A percentile compares a stretch with the other conserved stretches of the same genome.
Conservation (phyloP, 2,797 vertebrate genomes). For the Centropyge bicolor region DNA sequence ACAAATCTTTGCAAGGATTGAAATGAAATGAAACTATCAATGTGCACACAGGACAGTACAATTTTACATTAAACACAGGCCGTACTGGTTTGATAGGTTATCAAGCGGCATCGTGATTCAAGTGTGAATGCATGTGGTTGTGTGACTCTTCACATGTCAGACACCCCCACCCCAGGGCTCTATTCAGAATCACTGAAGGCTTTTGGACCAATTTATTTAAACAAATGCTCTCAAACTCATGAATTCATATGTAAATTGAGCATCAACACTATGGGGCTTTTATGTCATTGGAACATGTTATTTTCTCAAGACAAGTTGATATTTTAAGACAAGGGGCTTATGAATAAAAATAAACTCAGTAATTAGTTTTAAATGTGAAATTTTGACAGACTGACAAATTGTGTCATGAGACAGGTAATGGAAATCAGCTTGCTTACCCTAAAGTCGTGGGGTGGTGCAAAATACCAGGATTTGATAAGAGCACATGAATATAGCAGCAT, state of each 20-base stretch:
- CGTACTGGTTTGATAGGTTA: constrained; percentile 27
- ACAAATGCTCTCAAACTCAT: constrained; percentile 66
- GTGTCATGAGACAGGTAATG: constrained; percentile 53
- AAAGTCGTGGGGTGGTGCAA: constrained; percentile 29
- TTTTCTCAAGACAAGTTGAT: constrained; percentile 65
- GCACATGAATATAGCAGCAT: constrained; percentile 33
- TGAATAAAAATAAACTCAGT: constrained; percentile 73
- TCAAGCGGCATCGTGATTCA: constrained; percentile 15
- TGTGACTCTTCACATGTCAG: constrained; percentile 35
- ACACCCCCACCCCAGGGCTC: constrained; percentile 37
- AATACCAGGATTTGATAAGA: constrained; percentile 42
- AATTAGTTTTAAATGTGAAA: constrained; percentile 73
- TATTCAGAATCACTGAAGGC: constrained; percentile 52
- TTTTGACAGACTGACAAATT: constrained; percentile 65
- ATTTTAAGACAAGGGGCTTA: constrained; percentile 60
- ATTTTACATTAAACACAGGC: constrained; percentile 24
- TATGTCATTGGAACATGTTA: constrained; percentile 57
- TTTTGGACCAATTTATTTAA: constrained; percentile 69
- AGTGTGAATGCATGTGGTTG: constrained; percentile 13
- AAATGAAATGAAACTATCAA: constrained; percentile 51
- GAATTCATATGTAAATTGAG: constrained; percentile 69
- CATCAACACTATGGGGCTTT: constrained; percentile 54
- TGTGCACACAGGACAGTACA: constrained; percentile 21
- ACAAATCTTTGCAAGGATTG: constrained; percentile 33
- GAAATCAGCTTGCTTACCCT: constrained; percentile 40